Percentiles rank a stretch among this genome's conserved stretches.
Evolutionary conservation across 2,888 invertebrate species (phyloP).

Genomic region (Autographa gamma): DNA sequence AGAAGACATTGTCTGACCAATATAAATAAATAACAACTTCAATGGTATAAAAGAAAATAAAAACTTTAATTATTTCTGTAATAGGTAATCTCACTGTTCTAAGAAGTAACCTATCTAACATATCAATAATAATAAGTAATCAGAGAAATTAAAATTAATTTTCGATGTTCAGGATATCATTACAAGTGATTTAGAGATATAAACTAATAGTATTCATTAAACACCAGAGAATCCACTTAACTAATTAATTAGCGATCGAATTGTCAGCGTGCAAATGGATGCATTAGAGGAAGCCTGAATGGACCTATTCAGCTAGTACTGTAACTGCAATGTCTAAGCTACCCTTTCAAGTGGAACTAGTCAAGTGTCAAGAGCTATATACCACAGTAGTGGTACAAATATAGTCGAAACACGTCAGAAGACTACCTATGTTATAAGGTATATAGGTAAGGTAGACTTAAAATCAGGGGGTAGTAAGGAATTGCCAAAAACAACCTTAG

Average conservation of each 20-base stretch:
- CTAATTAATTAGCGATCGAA: constrained; percentile 5
- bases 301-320: neutral
- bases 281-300: neutral
- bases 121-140: neutral
- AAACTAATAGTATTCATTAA: neutral
- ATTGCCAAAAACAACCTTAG: too few species aligned
- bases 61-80: too few species aligned
- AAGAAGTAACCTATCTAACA: neutral
- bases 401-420: neutral
- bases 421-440: neutral
- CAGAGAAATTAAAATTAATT: neutral
- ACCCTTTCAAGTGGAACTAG: neutral
- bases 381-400: neutral
- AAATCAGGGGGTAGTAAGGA: too few species aligned
- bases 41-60: neutral
- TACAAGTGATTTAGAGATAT: neutral
- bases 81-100: neutral
- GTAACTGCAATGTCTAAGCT: neutral
- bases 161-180: neutral
- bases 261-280: neutral
- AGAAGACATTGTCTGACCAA: too few species aligned
- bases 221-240: neutral
- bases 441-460: too few species aligned
- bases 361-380: neutral
- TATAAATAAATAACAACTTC: neutral